Conservation (phyloP, 2,113 vertebrate genomes). For the Nycticorax nycticorax region DNA sequence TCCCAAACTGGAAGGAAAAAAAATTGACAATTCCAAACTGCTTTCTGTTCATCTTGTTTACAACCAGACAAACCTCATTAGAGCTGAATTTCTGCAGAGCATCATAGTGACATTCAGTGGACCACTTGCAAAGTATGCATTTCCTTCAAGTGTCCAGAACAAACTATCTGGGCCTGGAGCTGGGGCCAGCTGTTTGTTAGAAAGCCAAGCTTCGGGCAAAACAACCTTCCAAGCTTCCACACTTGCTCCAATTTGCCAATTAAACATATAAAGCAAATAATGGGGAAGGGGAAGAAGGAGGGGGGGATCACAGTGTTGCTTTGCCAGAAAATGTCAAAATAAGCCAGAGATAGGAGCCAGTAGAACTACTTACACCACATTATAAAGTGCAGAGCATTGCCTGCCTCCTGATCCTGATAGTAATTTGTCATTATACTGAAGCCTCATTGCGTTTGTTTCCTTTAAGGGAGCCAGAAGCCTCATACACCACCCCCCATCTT, state of each 20-base stretch:
- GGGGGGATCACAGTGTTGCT: not conserved
- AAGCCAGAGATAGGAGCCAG: conserved; percentile 5
- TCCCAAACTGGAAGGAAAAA: not conserved
- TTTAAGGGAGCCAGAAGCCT: conserved; percentile 5
- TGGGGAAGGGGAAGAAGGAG: not conserved
- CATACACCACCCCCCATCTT: not conserved
- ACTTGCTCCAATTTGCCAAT: conserved; percentile 32
- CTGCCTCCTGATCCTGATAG: not conserved
- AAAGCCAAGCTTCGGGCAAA: conserved; percentile 15
- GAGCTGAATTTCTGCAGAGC: conserved; percentile 41
- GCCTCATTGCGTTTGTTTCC: not conserved
- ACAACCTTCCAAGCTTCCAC: conserved; percentile 9
- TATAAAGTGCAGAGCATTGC: not conserved
- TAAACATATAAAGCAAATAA: conserved; percentile 14
- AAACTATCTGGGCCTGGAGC: not conserved
- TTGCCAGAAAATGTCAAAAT: conserved; percentile 39
- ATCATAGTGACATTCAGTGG: conserved; percentile 56
- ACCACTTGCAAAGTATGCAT: conserved; percentile 1
- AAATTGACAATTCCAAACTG: not conserved
- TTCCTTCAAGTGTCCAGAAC: conserved; percentile 33
- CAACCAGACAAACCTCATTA: conserved; percentile 30
- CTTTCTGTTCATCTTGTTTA: conserved; percentile 6
- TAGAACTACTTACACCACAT: not conserved
- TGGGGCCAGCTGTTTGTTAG: conserved; percentile 16
- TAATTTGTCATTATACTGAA: not conserved